Percentiles rank a stretch among this genome's conserved stretches.
phyloP scores from a whole-genome alignment of 2,113 vertebrate species.

The Cathartes aura region DNA sequence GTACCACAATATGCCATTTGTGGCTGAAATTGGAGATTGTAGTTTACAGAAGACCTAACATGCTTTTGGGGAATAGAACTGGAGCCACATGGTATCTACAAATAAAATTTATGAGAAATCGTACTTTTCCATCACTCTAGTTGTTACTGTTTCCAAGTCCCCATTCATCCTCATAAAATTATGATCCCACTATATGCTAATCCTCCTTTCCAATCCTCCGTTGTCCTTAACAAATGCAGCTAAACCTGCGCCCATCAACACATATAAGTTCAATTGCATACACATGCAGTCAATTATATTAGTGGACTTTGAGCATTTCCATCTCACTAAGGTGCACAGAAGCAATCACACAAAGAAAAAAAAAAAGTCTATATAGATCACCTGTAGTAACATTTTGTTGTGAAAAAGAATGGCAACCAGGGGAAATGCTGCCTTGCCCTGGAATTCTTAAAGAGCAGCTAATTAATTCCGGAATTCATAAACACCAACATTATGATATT shows the following conservation, averaged over 20 bases:
- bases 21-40: not conserved
- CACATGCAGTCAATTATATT: not conserved
- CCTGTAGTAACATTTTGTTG: not conserved
- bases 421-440: not conserved
- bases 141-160: not conserved
- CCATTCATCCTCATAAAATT: not conserved
- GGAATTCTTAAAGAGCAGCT: not conserved
- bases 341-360: not conserved
- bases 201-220: not conserved
- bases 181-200: not conserved
- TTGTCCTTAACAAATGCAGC: not conserved
- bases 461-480: not conserved
- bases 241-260: not conserved
- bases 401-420: not conserved
- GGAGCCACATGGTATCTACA: not conserved
- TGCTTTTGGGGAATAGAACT: not conserved
- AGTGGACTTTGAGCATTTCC: not conserved
- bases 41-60: not conserved
- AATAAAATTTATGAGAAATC: not conserved
- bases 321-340: not conserved
- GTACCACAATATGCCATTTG: not conserved
- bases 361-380: not conserved
- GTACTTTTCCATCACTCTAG: not conserved
- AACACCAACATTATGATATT: not conserved
- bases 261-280: rapidly evolving